Percentiles rank a stretch among this genome's conserved stretches.
Conservation (phyloP, 2,113 vertebrate species). For the Regulus satrapa region DNA sequence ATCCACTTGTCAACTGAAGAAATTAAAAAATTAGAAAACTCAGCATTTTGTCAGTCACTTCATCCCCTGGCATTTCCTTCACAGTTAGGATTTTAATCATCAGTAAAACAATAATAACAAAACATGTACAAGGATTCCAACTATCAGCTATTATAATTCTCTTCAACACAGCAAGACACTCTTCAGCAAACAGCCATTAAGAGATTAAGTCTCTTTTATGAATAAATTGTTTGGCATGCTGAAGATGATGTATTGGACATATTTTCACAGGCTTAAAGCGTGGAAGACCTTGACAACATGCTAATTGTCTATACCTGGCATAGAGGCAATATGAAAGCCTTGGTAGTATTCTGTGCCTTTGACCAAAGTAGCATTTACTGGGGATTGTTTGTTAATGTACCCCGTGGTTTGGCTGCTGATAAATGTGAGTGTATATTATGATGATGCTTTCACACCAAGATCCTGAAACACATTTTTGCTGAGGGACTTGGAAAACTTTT, state of each 20-base stretch:
- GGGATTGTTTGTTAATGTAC: background rate
- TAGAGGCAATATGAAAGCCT: background rate
- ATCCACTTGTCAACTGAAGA: background rate
- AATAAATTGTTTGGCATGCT: conserved; percentile 45
- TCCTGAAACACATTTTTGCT: background rate
- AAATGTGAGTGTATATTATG: background rate
- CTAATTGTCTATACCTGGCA: conserved; percentile 2
- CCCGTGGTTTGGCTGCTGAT: background rate
- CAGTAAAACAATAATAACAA: conserved; percentile 56
- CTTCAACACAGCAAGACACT: conserved; percentile 31
- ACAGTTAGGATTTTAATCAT: conserved; percentile 17
- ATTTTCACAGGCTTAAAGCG: conserved; percentile 28
- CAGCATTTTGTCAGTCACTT: background rate
- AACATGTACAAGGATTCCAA: conserved; percentile 10
- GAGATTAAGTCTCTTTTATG: conserved; percentile 42
- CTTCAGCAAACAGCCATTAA: conserved; percentile 54
- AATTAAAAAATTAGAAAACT: background rate
- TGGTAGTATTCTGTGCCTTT: background rate
- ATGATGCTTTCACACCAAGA: background rate
- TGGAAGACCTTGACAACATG: background rate
- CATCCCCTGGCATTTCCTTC: background rate
- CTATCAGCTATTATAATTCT: conserved; percentile 14
- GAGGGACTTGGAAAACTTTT: background rate
- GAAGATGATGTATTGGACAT: conserved; percentile 2
- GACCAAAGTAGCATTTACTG: background rate